Conservation (phyloP, 1,140 invertebrate genomes). For the Anthonomus grandis region DNA sequence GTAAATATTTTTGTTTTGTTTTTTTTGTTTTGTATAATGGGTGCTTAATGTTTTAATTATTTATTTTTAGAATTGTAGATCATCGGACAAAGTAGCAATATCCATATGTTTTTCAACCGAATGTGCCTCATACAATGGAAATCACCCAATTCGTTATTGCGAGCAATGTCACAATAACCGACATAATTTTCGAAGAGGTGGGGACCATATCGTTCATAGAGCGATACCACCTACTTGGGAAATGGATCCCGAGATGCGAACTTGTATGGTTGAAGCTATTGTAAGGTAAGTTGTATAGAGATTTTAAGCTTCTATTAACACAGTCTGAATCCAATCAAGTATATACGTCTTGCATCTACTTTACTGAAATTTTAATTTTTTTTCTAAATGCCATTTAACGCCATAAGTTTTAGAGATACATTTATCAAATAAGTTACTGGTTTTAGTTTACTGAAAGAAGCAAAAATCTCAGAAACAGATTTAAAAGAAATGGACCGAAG, state of each 20-base stretch:
- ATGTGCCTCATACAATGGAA: conserved; percentile 94
- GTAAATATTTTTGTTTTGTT: no score
- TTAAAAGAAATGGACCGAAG: conserved; percentile 34
- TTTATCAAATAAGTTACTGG: background rate
- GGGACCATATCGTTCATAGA: conserved; percentile 86
- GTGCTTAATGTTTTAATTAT: no score
- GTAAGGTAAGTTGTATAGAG: conserved; percentile 79
- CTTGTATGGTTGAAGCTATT: conserved; percentile 94
- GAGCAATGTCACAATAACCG: conserved; percentile 84
- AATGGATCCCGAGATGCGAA: conserved; percentile 86
- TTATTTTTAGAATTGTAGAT: conserved; percentile 83
- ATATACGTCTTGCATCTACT: no score
- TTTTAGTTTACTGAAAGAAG: conserved; percentile 69
- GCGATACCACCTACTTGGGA: conserved; percentile 81
- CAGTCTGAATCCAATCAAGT: background rate
- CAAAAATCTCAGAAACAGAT: conserved; percentile 68
- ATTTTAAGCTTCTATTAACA: conserved; percentile 1
- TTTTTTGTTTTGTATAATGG: no score
- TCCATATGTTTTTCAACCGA: conserved; percentile 96
- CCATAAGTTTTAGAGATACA: no score
- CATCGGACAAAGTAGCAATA: conserved; percentile 88
- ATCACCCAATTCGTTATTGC: conserved; percentile 93
- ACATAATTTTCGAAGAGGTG: conserved; percentile 80
- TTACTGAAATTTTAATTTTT: no score
- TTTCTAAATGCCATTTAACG: no score